A percentile compares a stretch with the other conserved stretches of the same genome.
Conservation (phyloP, 2,113 vertebrate genomes). For the Spea bombifrons region DNA sequence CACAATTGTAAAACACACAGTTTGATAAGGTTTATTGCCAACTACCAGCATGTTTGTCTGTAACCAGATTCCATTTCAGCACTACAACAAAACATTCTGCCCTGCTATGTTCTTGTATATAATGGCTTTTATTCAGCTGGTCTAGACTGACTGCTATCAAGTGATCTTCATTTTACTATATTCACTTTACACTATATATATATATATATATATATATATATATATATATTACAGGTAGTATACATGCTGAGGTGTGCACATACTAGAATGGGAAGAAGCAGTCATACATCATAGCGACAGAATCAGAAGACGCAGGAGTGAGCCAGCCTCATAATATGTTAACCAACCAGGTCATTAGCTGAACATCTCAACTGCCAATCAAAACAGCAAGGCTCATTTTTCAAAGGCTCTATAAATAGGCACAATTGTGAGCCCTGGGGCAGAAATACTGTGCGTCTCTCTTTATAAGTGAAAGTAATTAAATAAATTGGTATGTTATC, state of each 20-base stretch:
- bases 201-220: neutral
- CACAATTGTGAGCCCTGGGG: neutral
- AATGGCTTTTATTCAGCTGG: neutral
- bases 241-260: neutral
- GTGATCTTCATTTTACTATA: too few relatives aligned
- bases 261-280: neutral
- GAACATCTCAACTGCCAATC: neutral
- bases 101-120: neutral
- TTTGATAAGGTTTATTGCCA: too few relatives aligned
- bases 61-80: neutral
- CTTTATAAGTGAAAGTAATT: neutral
- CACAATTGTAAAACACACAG: too few relatives aligned
- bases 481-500: neutral
- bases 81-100: neutral
- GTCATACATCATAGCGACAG: constrained; percentile 3
- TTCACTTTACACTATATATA: neutral
- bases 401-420: neutral
- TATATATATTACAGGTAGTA: neutral
- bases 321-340: neutral
- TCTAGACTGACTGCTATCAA: neutral
- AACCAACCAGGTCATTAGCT: constrained; percentile 8
- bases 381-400: neutral
- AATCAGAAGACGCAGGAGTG: neutral
- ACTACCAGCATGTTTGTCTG: too few relatives aligned
- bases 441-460: neutral